These are phyloP conservation scores for Hirtodrosophila alboralis DNA, from an alignment of 2,888 invertebrate species.

Conservation along the genomic window DNA sequence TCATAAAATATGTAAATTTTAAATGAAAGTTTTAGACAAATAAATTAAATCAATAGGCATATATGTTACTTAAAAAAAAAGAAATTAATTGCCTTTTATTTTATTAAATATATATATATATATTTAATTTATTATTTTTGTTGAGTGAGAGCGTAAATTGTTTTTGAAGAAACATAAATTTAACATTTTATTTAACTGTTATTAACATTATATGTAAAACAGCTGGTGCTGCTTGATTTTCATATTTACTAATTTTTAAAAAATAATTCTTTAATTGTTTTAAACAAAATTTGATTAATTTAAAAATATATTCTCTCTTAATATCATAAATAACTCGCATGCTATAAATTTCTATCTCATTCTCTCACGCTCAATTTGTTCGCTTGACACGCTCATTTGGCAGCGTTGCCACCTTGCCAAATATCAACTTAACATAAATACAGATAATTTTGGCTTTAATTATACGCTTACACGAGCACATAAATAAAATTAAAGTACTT, in stretches of 20 bases:
- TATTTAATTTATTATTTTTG: conserved; percentile 13
- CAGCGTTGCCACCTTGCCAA: conserved; percentile 45
- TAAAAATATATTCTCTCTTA: too few relatives aligned
- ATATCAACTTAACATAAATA: background rate
- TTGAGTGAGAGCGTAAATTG: conserved; percentile 28
- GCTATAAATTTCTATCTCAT: conserved; percentile 28
- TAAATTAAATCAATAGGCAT: background rate
- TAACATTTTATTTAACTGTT: background rate
- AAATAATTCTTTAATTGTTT: too few relatives aligned
- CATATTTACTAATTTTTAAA: too few relatives aligned
- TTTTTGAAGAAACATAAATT: background rate
- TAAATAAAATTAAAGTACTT: background rate
- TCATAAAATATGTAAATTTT: background rate
- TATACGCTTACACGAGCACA: background rate
- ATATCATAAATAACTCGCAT: conserved; percentile 39
- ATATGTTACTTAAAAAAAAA: too few relatives aligned
- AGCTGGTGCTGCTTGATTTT: too few relatives aligned
- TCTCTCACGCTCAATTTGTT: background rate
- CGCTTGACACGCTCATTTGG: conserved; percentile 12
- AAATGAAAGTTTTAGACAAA: background rate
- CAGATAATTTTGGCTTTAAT: background rate
- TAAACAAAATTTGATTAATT: too few relatives aligned
- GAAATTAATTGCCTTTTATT: conserved; percentile 18
- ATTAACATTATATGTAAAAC: too few relatives aligned
- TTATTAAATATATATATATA: conserved; percentile 8